Evolutionary conservation across 2,797 vertebrate species (phyloP).

Genomic region (Prionace glauca): DNA sequence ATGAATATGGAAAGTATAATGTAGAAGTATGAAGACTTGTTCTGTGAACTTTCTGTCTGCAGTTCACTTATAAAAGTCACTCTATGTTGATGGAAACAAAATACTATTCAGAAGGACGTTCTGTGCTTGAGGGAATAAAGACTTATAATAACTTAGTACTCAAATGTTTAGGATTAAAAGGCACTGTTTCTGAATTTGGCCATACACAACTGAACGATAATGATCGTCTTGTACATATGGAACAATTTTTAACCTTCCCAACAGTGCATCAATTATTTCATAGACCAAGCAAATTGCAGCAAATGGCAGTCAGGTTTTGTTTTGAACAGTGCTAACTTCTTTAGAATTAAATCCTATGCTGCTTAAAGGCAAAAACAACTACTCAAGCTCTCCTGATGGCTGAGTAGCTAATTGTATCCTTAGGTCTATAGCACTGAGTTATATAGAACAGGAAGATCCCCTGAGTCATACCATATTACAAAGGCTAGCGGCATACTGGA

Average conservation of each 20-base stretch:
- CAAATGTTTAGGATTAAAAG: neutral
- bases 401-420: neutral
- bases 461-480: too few relatives aligned
- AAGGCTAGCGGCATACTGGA: too few relatives aligned
- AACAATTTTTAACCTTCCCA: neutral
- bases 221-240: neutral
- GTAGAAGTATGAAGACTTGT: neutral
- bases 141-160: neutral
- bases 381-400: neutral
- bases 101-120: neutral
- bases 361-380: too few relatives aligned
- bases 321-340: neutral
- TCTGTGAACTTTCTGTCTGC: neutral
- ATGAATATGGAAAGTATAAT: neutral
- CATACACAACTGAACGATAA: neutral
- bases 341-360: neutral
- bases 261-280: neutral
- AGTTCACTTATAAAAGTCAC: neutral
- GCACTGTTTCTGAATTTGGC: constrained; percentile 1
- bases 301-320: neutral
- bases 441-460: too few relatives aligned
- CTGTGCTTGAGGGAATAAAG: neutral
- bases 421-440: neutral
- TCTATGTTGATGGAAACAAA: neutral
- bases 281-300: neutral